phyloP scores from a whole-genome alignment of 2,797 vertebrate genomes.

The Calcarius lapponicus region DNA sequence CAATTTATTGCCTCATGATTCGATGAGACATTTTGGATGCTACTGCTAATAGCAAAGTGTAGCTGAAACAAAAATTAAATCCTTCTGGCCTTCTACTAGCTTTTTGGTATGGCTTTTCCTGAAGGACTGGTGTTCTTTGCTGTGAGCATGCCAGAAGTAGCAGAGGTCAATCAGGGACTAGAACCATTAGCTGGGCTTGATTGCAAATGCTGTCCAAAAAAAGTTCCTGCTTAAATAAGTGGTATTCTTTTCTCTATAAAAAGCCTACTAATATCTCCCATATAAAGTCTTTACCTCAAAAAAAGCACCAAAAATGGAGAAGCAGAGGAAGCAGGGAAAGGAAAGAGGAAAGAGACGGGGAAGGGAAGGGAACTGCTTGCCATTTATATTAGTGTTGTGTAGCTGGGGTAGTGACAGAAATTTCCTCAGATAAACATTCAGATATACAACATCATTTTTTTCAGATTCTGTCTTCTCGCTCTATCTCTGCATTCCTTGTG shows the following conservation, averaged over 20 bases:
- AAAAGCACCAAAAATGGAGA: background rate
- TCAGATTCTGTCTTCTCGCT: background rate
- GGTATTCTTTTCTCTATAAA: background rate
- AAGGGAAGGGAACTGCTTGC: background rate
- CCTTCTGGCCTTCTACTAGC: background rate
- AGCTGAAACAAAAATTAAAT: slow-evolving; percentile 23
- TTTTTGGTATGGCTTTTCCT: background rate
- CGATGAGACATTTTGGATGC: background rate
- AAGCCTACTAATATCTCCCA: background rate
- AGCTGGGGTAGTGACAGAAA: background rate
- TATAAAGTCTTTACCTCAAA: background rate
- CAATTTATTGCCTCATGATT: background rate
- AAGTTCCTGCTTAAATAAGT: background rate
- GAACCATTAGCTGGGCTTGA: background rate
- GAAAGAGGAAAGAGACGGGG: background rate
- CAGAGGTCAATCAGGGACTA: slow-evolving; percentile 6
- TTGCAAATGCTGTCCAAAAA: background rate
- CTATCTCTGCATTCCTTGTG: background rate
- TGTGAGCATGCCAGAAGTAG: background rate
- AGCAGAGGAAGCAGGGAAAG: background rate
- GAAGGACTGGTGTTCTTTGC: background rate
- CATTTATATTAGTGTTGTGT: background rate
- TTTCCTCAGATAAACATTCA: background rate
- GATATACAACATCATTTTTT: background rate
- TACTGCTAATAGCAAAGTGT: background rate